A percentile compares a stretch with the other conserved stretches of the same genome.
phyloP scores from a whole-genome alignment of 2,113 vertebrate species.

The Phalacrocorax brasilianus region DNA sequence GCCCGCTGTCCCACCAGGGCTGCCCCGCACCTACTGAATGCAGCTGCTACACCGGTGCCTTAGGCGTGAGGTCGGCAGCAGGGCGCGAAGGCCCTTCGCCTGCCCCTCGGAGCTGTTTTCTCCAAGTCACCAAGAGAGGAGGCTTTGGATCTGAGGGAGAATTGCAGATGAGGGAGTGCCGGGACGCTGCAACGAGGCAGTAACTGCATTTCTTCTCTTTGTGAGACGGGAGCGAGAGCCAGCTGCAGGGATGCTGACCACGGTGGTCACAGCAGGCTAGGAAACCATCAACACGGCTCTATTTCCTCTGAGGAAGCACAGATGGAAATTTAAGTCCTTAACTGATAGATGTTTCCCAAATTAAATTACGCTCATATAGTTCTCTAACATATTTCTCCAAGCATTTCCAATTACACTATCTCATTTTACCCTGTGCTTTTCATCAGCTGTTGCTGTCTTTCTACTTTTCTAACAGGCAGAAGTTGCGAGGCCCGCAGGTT shows the following conservation, averaged over 20 bases:
- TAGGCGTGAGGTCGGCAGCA: fast-evolving
- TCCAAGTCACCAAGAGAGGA: fast-evolving
- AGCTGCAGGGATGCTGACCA: fast-evolving
- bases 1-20: no score
- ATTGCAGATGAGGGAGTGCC: fast-evolving
- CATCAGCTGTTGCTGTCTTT: neutral
- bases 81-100: fast-evolving
- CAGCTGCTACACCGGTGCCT: fast-evolving
- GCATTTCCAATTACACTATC: fast-evolving
- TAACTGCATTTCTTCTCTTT: fast-evolving
- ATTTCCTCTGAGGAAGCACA: neutral
- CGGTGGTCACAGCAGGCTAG: fast-evolving
- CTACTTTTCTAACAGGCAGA: neutral
- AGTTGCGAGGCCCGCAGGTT: neutral
- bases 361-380: neutral
- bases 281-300: fast-evolving
- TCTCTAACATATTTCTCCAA: neutral
- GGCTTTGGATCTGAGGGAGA: neutral
- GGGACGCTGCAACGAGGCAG: fast-evolving
- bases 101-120: fast-evolving
- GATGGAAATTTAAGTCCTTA: neutral
- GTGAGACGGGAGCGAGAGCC: fast-evolving
- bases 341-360: neutral
- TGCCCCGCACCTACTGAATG: fast-evolving
- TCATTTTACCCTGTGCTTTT: neutral